Conservation (phyloP, 2,888 invertebrate species). For the Cryptus armator region DNA sequence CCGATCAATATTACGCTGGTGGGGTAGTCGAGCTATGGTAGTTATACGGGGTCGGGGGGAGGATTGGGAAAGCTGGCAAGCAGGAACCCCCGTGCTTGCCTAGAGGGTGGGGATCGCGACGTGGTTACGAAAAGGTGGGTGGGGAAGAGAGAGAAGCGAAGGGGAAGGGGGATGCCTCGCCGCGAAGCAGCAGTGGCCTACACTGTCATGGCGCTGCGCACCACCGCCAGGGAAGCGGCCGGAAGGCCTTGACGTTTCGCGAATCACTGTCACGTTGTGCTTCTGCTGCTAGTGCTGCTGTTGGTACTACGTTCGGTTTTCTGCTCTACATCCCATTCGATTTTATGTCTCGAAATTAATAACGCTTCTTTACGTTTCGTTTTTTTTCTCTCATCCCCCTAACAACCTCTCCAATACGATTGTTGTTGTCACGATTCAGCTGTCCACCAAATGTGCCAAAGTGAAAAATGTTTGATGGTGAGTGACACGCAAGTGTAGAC, state of each 20-base stretch:
- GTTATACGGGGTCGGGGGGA: conserved; percentile 74
- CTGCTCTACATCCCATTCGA: neutral
- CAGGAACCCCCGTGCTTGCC: conserved; percentile 63
- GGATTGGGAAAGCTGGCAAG: conserved; percentile 60
- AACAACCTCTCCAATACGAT: conserved; percentile 39
- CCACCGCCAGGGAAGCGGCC: conserved; percentile 80
- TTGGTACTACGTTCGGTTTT: neutral
- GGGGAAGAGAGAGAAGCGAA: conserved; percentile 15
- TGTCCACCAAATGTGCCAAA: conserved; percentile 32
- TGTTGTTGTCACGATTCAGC: neutral
- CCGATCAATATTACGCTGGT: conserved; percentile 85
- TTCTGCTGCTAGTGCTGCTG: conserved; percentile 38
- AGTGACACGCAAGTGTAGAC: neutral
- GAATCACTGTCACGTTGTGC: conserved; percentile 66
- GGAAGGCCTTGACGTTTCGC: conserved; percentile 76
- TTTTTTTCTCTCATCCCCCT: conserved; percentile 55
- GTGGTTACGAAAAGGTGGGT: conserved; percentile 66
- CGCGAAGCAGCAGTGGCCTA: conserved; percentile 68
- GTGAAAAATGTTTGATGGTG: conserved; percentile 5
- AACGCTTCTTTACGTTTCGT: conserved; percentile 30
- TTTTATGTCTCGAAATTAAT: neutral
- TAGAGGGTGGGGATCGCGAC: conserved; percentile 69
- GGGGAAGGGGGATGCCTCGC: conserved; percentile 57
- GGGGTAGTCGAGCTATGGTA: conserved; percentile 79
- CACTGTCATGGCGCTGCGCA: conserved; percentile 84